Percentiles rank a stretch among this genome's conserved stretches.
phyloP scores from a whole-genome alignment of 2,888 invertebrate species.

The Heliconius ethilla region DNA sequence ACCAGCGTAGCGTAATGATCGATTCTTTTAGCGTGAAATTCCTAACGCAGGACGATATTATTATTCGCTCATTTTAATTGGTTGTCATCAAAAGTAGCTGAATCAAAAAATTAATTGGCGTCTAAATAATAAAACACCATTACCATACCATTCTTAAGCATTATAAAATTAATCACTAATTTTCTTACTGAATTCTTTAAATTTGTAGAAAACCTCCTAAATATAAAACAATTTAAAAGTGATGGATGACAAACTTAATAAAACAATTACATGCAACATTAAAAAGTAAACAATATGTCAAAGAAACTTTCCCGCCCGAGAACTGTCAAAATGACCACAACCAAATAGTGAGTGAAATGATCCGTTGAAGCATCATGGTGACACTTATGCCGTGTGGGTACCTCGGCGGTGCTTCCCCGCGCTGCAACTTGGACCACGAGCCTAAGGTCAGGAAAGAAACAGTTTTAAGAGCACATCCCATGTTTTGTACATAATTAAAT shows the following conservation, averaged over 20 bases:
- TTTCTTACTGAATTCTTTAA: slow-evolving; percentile 5
- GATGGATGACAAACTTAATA: slow-evolving; percentile 34
- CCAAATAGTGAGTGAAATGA: slow-evolving; percentile 59
- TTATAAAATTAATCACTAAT: background rate
- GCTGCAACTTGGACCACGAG: slow-evolving; percentile 79
- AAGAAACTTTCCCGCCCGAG: slow-evolving; percentile 67
- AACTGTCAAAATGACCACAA: slow-evolving; percentile 73
- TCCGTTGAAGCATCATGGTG: slow-evolving; percentile 78
- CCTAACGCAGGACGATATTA: slow-evolving; percentile 43
- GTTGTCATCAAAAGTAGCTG: background rate
- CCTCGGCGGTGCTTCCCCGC: slow-evolving; percentile 81
- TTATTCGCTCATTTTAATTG: slow-evolving; percentile 4
- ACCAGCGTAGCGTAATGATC: slow-evolving; percentile 71
- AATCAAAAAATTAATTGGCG: background rate
- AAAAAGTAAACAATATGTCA: slow-evolving; percentile 66
- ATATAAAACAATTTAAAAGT: slow-evolving; percentile 6
- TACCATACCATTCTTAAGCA: background rate
- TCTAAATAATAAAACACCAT: slow-evolving; percentile 1
- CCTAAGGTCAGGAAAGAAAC: slow-evolving; percentile 71
- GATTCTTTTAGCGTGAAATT: slow-evolving; percentile 53
- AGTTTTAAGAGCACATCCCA: slow-evolving; percentile 39
- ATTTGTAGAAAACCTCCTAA: background rate
- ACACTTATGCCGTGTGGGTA: slow-evolving; percentile 86
- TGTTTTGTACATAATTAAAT: background rate
- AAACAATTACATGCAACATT: slow-evolving; percentile 55